A percentile compares a stretch with the other conserved stretches of the same genome.
Evolutionary conservation across 1,140 invertebrate species (phyloP).

Genomic region (Homalodisca vitripennis): DNA sequence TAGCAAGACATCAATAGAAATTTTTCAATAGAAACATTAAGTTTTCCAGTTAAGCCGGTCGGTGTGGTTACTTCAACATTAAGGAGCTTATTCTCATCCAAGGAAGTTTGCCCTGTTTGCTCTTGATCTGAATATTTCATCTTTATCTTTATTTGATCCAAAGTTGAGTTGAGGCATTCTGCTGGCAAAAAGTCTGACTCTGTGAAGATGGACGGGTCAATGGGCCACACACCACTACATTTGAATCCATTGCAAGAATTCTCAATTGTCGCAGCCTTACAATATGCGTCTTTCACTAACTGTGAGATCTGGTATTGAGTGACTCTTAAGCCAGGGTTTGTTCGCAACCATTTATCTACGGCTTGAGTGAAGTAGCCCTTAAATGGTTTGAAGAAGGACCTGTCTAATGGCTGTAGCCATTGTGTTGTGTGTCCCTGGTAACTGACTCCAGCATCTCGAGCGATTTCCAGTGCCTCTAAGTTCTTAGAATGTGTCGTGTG

Average conservation of each 20-base stretch:
- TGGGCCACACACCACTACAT: not conserved
- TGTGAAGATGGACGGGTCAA: not conserved
- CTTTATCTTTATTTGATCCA: too few species aligned
- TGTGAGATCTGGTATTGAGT: not conserved
- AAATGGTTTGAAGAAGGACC: slow-evolving; percentile 1
- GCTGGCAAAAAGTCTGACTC: not conserved
- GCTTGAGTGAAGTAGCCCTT: not conserved
- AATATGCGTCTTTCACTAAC: not conserved
- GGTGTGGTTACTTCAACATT: too few species aligned
- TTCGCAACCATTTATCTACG: slow-evolving; percentile 4
- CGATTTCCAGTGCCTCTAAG: slow-evolving; percentile 40
- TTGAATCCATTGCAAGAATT: not conserved
- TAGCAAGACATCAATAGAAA: too few species aligned
- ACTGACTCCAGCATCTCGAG: slow-evolving; percentile 1
- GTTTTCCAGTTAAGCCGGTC: too few species aligned
- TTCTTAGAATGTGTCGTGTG: slow-evolving; percentile 43
- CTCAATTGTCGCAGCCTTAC: not conserved
- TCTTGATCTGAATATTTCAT: too few species aligned
- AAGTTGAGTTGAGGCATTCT: not conserved
- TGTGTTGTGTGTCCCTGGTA: not conserved
- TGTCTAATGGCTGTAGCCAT: not conserved
- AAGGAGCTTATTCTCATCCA: too few species aligned
- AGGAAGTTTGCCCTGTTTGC: too few species aligned
- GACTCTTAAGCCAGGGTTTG: not conserved
- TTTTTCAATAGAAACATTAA: too few species aligned